Conservation (phyloP, 1,140 invertebrate genomes). For the Magallana ariakensis region DNA sequence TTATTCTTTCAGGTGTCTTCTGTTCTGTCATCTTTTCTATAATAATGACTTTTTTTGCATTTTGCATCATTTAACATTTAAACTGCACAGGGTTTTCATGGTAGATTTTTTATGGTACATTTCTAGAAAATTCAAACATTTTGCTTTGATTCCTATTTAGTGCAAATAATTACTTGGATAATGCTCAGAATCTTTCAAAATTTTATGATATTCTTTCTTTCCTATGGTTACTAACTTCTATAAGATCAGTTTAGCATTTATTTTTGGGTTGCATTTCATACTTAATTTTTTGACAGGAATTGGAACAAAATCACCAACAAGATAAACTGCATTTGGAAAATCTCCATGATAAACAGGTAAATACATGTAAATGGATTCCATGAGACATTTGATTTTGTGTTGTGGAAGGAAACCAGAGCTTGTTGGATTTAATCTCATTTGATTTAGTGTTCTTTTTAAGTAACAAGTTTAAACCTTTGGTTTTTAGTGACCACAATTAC, state of each 20-base stretch:
- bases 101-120: constrained; percentile 3
- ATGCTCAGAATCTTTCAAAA: background rate
- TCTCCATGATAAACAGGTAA: constrained; percentile 78
- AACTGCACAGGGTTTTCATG: background rate
- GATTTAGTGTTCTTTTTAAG: background rate
- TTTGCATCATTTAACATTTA: background rate
- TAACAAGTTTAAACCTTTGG: background rate
- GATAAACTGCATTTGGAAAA: constrained; percentile 76
- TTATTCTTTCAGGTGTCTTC: background rate
- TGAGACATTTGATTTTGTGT: background rate
- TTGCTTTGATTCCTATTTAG: background rate
- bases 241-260: background rate
- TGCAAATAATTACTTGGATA: background rate
- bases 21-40: background rate
- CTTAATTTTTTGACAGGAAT: constrained; percentile 62
- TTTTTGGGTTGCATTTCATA: constrained; percentile 13
- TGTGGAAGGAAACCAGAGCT: constrained; percentile 11
- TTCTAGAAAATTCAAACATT: background rate
- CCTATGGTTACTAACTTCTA: background rate
- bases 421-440: constrained; percentile 5
- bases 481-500: background rate
- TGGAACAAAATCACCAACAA: constrained; percentile 76
- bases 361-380: background rate
- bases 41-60: too few species aligned
- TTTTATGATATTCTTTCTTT: background rate